phyloP scores from a whole-genome alignment of 2,113 vertebrate genomes.

The Dasyurus viverrinus region DNA sequence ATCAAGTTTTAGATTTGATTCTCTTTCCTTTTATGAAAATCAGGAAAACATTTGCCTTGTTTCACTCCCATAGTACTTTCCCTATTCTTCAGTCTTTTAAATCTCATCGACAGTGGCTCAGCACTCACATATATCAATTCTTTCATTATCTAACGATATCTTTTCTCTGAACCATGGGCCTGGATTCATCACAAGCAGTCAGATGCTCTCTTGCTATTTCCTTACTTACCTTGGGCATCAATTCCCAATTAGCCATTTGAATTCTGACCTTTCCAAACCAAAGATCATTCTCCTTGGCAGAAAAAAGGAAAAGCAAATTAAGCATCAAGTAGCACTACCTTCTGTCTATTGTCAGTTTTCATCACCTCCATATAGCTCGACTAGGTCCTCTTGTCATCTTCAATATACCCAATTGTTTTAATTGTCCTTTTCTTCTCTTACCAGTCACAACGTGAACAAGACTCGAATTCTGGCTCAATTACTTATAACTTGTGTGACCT shows the following conservation, averaged over 20 bases:
- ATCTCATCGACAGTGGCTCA: not conserved
- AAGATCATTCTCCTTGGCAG: not conserved
- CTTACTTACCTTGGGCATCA: not conserved
- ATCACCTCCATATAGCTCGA: not conserved
- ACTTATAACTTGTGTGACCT: not conserved
- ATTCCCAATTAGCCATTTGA: not conserved
- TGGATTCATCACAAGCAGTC: not conserved
- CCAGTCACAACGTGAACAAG: not conserved
- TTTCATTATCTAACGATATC: not conserved
- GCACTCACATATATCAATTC: not conserved
- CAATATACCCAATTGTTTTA: not conserved
- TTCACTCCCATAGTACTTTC: not conserved
- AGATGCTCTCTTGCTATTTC: not conserved
- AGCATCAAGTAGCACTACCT: not conserved
- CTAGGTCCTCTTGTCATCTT: not conserved
- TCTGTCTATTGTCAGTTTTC: not conserved
- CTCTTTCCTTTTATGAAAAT: not conserved
- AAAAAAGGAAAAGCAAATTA: not conserved
- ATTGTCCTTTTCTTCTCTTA: not conserved
- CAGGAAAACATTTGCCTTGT: not conserved
- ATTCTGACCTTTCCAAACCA: not conserved
- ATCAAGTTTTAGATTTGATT: not conserved
- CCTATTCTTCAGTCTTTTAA: not conserved
- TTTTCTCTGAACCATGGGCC: not conserved
- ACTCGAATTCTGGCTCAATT: not conserved